A percentile compares a stretch with the other conserved stretches of the same genome.
Evolutionary conservation across 2,113 vertebrate species (phyloP).

Genomic region (Piaya cayana): DNA sequence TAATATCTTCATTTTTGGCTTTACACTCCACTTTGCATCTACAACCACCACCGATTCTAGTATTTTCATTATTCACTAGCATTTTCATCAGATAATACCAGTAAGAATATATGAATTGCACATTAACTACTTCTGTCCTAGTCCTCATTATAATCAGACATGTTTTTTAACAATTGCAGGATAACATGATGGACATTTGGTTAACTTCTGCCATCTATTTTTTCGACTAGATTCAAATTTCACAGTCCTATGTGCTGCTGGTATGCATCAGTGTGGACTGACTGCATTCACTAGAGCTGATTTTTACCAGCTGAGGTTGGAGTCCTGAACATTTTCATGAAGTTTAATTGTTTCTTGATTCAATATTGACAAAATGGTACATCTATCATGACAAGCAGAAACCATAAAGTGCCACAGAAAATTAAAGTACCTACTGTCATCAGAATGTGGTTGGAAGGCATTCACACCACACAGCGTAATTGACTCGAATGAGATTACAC

Average conservation of each 20-base stretch:
- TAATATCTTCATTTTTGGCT: neutral
- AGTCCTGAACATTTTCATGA: slow-evolving; percentile 56
- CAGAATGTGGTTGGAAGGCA: slow-evolving; percentile 22
- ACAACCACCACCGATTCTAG: neutral
- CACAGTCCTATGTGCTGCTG: neutral
- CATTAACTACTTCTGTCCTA: neutral
- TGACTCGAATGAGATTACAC: slow-evolving; percentile 64
- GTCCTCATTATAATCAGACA: neutral
- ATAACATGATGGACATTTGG: neutral
- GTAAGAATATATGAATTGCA: neutral
- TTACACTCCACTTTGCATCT: neutral
- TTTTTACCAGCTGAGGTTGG: neutral
- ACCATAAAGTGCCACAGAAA: slow-evolving; percentile 69
- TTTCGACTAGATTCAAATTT: slow-evolving; percentile 3
- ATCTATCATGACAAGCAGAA: slow-evolving; percentile 53
- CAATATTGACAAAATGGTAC: slow-evolving; percentile 72
- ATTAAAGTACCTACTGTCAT: slow-evolving; percentile 65
- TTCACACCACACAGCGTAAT: slow-evolving; percentile 36
- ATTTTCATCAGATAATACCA: neutral
- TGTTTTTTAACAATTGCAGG: neutral
- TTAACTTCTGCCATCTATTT: neutral
- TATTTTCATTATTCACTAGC: neutral
- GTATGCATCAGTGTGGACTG: neutral
- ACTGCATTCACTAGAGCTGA: neutral
- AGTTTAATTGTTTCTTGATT: slow-evolving; percentile 76